phyloP scores from a whole-genome alignment of 2,888 invertebrate species.

The Hedychridium roseum region DNA sequence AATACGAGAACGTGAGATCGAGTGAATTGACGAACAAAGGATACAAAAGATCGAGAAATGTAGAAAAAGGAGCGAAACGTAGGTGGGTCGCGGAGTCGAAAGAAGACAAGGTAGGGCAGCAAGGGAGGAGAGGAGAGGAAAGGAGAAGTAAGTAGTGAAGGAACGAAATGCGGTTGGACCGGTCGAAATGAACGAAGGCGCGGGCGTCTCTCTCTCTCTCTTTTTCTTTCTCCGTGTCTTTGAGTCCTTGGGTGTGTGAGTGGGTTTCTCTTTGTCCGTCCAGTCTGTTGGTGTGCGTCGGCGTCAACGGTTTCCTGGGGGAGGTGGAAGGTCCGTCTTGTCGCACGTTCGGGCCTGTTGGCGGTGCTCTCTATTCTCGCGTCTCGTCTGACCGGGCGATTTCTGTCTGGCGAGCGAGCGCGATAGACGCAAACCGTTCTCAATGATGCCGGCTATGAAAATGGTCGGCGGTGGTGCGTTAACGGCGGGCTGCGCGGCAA shows the following conservation, averaged over 20 bases:
- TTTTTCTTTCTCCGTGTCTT: too few relatives aligned
- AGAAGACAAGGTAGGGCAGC: not conserved
- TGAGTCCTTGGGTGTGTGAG: too few relatives aligned
- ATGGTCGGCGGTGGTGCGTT: constrained; percentile 37
- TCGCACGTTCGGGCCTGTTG: constrained; percentile 15
- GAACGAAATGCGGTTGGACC: constrained; percentile 35
- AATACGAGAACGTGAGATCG: too few relatives aligned
- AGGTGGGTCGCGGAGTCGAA: constrained; percentile 7
- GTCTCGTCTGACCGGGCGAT: constrained; percentile 40
- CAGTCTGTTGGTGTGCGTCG: too few relatives aligned
- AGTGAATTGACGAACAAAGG: too few relatives aligned
- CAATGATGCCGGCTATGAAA: constrained; percentile 47
- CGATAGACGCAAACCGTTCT: constrained; percentile 39
- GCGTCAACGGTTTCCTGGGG: not conserved
- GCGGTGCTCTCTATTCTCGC: constrained; percentile 32
- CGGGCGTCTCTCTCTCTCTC: too few relatives aligned
- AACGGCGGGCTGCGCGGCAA: constrained; percentile 18
- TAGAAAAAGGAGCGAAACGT: constrained; percentile 1
- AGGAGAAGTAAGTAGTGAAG: not conserved
- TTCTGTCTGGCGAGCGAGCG: constrained; percentile 40
- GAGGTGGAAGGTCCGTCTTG: constrained; percentile 16
- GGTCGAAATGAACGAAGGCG: constrained; percentile 14
- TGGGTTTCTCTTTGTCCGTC: too few relatives aligned
- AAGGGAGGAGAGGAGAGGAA: not conserved
- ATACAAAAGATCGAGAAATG: not conserved